These are phyloP conservation scores for Rhombomys opimus DNA, from an alignment of 2,113 vertebrate species.

Conservation along the genomic window DNA sequence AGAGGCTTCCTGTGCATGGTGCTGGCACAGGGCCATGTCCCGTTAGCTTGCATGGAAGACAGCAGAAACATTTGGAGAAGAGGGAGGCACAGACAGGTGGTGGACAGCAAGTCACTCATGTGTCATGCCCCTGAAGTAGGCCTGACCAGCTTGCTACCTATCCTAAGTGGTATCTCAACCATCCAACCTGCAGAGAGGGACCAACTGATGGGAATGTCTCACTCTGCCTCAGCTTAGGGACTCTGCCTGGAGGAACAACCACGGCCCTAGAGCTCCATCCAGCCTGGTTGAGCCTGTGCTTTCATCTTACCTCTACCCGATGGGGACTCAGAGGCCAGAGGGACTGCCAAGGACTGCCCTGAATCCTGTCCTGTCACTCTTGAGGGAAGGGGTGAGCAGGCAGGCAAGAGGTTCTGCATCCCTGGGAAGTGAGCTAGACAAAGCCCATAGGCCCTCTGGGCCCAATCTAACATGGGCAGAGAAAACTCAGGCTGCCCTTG, in stretches of 20 bases:
- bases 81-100: accelerated
- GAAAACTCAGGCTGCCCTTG: too few relatives aligned
- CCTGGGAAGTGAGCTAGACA: neutral
- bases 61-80: neutral
- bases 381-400: too few relatives aligned
- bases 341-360: neutral
- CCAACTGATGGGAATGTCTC: neutral
- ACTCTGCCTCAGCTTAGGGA: neutral
- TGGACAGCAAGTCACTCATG: accelerated
- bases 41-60: accelerated
- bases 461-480: neutral
- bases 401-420: neutral
- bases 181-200: neutral
- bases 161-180: neutral
- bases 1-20: accelerated
- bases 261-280: too few relatives aligned
- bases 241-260: neutral
- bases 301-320: neutral
- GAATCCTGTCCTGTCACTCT: neutral
- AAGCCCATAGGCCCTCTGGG: neutral
- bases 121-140: neutral
- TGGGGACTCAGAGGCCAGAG: neutral
- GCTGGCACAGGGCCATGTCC: too few relatives aligned
- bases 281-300: neutral
- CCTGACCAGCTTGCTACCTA: neutral